These are phyloP conservation scores for Danio jaintianensis DNA, from an alignment of 2,797 vertebrate genomes.

Conservation along the genomic window DNA sequence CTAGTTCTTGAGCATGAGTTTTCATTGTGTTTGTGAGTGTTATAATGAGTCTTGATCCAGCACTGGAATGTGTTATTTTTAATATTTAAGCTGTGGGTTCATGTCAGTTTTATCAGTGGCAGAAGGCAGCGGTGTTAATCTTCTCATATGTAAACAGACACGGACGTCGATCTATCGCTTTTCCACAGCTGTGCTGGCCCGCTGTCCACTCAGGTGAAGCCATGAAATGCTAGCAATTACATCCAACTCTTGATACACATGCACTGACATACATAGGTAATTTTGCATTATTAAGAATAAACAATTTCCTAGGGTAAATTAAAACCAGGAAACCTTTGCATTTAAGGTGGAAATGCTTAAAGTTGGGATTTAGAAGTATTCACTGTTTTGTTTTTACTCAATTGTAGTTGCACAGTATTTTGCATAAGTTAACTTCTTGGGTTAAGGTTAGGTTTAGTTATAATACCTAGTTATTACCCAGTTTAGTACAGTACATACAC, in stretches of 20 bases:
- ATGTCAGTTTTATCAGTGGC: slow-evolving; percentile 20
- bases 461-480: too few species aligned
- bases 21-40: neutral
- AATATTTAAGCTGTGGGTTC: slow-evolving; percentile 4
- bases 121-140: slow-evolving; percentile 1
- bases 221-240: slow-evolving; percentile 1
- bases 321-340: neutral
- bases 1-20: neutral
- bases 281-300: neutral
- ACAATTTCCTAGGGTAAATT: neutral
- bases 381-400: too few species aligned
- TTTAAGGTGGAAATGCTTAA: neutral
- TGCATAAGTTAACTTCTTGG: too few species aligned
- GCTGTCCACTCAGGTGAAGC: neutral
- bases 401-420: too few species aligned
- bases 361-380: neutral
- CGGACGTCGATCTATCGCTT: slow-evolving; percentile 19
- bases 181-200: neutral
- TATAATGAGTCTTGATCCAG: slow-evolving; percentile 17
- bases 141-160: slow-evolving; percentile 12
- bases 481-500: too few species aligned
- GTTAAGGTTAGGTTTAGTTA: too few species aligned
- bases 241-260: slow-evolving; percentile 20
- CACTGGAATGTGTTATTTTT: neutral
- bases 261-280: neutral